Evolutionary conservation across 2,888 invertebrate species (phyloP).

Genomic region (Gastrophysa polygoni): DNA sequence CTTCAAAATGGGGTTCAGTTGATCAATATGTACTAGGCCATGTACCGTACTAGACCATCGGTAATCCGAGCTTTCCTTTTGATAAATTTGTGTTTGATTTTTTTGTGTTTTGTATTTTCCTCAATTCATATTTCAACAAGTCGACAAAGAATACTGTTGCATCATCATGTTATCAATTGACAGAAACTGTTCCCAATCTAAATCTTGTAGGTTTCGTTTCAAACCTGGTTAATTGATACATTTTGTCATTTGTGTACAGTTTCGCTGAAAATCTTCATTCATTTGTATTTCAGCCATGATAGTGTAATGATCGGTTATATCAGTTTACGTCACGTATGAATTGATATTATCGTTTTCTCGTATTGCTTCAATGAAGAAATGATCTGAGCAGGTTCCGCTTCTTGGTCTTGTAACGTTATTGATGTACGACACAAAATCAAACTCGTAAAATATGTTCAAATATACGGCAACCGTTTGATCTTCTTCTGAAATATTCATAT

Average conservation of each 20-base stretch:
- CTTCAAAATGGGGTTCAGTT: too few relatives aligned
- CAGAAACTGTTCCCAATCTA: constrained; percentile 1
- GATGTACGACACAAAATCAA: constrained; percentile 2
- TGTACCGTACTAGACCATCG: too few relatives aligned
- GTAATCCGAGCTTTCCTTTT: too few relatives aligned
- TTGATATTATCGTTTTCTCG: background rate
- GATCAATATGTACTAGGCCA: too few relatives aligned
- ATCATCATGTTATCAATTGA: constrained; percentile 7
- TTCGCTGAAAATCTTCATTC: background rate
- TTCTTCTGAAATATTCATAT: constrained; percentile 1
- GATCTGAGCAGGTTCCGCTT: background rate
- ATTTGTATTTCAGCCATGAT: background rate
- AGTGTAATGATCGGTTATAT: background rate
- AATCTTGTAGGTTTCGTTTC: background rate
- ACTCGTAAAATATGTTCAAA: constrained; percentile 2
- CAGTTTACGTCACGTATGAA: background rate
- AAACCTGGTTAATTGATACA: background rate
- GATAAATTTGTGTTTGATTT: too few relatives aligned
- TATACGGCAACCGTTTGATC: constrained; percentile 6
- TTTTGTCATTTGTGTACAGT: background rate
- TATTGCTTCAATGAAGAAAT: constrained; percentile 9
- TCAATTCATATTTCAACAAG: background rate
- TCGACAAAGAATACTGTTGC: constrained; percentile 3
- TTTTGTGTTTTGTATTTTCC: too few relatives aligned
- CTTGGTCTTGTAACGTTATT: constrained; percentile 9